phyloP scores from a whole-genome alignment of 2,113 vertebrate genomes.

The Nematolebias whitei region DNA sequence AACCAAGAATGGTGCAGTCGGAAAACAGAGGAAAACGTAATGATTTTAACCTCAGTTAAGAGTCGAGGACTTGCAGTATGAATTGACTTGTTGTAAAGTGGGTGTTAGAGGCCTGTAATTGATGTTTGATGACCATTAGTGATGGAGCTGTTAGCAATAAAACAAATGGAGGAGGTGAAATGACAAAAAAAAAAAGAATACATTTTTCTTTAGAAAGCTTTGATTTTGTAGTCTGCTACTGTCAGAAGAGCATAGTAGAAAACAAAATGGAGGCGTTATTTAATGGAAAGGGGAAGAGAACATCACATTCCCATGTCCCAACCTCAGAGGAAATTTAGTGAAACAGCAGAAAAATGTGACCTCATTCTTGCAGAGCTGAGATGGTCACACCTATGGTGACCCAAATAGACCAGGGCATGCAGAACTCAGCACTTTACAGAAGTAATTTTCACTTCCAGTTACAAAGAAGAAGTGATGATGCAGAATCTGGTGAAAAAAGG shows the following conservation, averaged over 20 bases:
- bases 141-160: conserved; percentile 10
- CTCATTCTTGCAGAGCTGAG: conserved; percentile 74
- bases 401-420: conserved; percentile 63
- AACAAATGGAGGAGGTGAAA: conserved; percentile 11
- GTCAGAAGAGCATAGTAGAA: neutral
- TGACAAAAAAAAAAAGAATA: neutral
- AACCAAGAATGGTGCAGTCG: conserved; percentile 62
- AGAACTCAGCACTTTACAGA: conserved; percentile 78
- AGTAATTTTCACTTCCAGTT: conserved; percentile 61
- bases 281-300: conserved; percentile 7
- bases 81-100: conserved; percentile 32
- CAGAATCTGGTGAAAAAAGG: conserved; percentile 47
- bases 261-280: conserved; percentile 10
- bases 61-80: conserved; percentile 46
- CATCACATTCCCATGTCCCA: conserved; percentile 15
- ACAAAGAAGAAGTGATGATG: conserved; percentile 59
- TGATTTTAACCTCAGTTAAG: conserved; percentile 55
- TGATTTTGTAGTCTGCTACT: neutral
- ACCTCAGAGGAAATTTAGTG: conserved; percentile 68
- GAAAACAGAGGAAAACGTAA: conserved; percentile 59
- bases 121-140: conserved; percentile 35
- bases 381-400: conserved; percentile 70
- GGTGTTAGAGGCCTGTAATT: conserved; percentile 37
- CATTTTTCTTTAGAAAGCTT: neutral
- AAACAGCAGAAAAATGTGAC: conserved; percentile 81